Evolutionary conservation across 2,113 vertebrate species (phyloP), one percentile per base, ranked within the genome.

Genomic region (Herpailurus yagouaroundi): DNA sequence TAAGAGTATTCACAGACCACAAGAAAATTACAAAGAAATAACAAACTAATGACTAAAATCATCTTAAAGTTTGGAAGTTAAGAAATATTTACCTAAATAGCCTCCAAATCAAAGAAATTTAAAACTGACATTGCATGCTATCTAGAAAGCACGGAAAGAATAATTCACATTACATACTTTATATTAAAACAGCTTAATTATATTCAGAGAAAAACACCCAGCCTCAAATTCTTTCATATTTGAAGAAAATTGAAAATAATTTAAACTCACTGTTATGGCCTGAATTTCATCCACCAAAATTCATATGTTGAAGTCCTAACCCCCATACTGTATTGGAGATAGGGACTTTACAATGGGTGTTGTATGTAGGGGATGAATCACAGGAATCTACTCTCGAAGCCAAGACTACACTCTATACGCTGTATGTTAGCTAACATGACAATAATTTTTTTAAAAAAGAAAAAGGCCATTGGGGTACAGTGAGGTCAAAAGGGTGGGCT

Each of bases 11-110:
- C 45, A 64, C n/a, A 77, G 71, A 18, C 36, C 18, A 91, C 23
- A 85, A 93, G 60, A 91, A 91, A 63, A 71, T 79, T 79, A 89
- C 79, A 84, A 89, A 71, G n/a, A 64, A 73, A 16, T 31, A 94
- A 80, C 15, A 91, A 86, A 63, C 12, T 45, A 29, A 55, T 80
- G 41, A 73, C 41, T 7, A 41, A 23, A 94, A 80, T 23, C 27
- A 81, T n/a, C 45, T 55, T 66, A 48, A 45, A 79, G 71, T 96
- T 80, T 64, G 38, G 19, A 91, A 68, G 29, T 85, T 79, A 52
- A 45, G 73, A 45, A 86, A 86, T 12, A 55, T 7, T 94, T 15
- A 71, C 3, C 25, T 64, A 94, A 92, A 76, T 83, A 83, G 71
- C 50, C 18, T 77, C 15, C 23, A 38, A 8, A 41, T 80, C 16